Percentiles rank a stretch among this genome's conserved stretches.
These are phyloP conservation scores for Cerceris rybyensis DNA, from an alignment of 2,888 invertebrate species.

Conservation along the genomic window DNA sequence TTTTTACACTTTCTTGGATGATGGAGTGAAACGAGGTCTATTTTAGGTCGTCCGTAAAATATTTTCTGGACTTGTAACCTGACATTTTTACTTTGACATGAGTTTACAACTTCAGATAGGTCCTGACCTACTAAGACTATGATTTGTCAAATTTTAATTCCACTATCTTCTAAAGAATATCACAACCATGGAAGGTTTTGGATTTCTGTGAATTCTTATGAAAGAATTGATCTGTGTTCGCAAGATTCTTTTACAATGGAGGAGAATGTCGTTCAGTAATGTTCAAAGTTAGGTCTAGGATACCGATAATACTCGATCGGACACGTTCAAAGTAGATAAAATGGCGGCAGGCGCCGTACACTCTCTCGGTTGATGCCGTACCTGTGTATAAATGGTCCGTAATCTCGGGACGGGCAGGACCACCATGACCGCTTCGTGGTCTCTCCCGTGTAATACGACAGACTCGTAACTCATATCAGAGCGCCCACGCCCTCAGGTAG, in stretches of 20 bases:
- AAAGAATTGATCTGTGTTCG: conserved; percentile 17
- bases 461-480: conserved; percentile 81
- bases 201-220: not conserved
- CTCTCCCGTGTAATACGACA: conserved; percentile 78
- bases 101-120: too few relatives aligned
- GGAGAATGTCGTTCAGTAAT: conserved; percentile 2
- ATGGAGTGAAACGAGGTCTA: too few relatives aligned
- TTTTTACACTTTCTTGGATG: not conserved
- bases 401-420: conserved; percentile 73
- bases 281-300: conserved; percentile 11
- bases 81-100: too few relatives aligned
- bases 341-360: conserved; percentile 42
- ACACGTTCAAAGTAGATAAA: conserved; percentile 50
- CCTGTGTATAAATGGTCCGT: conserved; percentile 72
- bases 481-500: conserved; percentile 81
- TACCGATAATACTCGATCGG: conserved; percentile 49
- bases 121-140: too few relatives aligned
- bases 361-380: conserved; percentile 36
- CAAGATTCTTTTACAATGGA: conserved; percentile 11
- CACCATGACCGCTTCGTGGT: conserved; percentile 73
- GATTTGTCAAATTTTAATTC: too few relatives aligned
- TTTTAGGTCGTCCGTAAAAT: too few relatives aligned
- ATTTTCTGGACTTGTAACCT: too few relatives aligned
- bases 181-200: not conserved
- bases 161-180: too few relatives aligned